Evolutionary conservation across 2,113 vertebrate genomes (phyloP), one percentile per base, ranked within the genome.

Genomic region (Rissa tridactyla): DNA sequence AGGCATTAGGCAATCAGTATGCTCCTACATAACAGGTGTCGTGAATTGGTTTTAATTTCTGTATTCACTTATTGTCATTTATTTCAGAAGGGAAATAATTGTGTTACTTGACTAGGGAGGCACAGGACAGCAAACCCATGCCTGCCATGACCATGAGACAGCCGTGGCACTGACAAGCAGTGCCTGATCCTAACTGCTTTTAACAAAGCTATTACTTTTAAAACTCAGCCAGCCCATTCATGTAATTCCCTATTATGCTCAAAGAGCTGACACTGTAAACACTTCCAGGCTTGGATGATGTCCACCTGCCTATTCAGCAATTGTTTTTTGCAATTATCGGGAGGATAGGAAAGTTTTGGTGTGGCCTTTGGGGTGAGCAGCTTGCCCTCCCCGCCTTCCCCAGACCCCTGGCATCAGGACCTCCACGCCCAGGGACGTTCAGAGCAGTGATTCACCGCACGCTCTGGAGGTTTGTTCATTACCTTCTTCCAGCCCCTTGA

Each of bases 131-230:
- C 66, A 70, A 61, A 64, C 29, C 61, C 1, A 0, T 18, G 47
- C 65, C 75, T 68, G 72, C 26, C 23, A 2, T 2, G 42, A 34
- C 11, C 29, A 12, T 1, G 6, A 86, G 44, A 36, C 62, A 72
- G 70, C 40, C 2, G 0, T 4, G 11, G 52, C 46, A n/a, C 51
- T 83, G 88, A 87, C 0, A 1, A 80, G 69, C 47, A 49, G 51
- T 3, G 2, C n/a, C 61, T 94, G 89, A 95, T 95, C 80, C 70
- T 96, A 96, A 96, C 47, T 71, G 82, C 55, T 93, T 95, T 38
- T 54, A 96, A 86, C 91, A 97, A 71, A 77, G 92, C 87, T 51
- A 85, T 94, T 96, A 81, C 85, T 72, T 95, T 72, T 71, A 82
- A 86, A 92, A 85, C 69, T 58, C 86, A 54, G 55, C 27, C 78